Base-by-base conservation (phyloP, 2,888 invertebrate species). In the Drepanosiphum platanoidis region DNA sequence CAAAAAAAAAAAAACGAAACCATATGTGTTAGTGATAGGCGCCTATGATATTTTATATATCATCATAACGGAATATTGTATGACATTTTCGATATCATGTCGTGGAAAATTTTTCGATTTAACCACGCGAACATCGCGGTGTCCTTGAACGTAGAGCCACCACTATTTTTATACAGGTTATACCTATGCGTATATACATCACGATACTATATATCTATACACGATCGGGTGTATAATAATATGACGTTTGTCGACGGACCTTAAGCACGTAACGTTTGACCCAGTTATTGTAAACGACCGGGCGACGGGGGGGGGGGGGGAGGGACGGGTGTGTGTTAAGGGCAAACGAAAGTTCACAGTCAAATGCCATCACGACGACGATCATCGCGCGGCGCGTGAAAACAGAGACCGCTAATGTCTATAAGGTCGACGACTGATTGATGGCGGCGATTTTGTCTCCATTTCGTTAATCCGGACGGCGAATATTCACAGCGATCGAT, bases 291-390 rank as follows among this genome's bases (percentile, higher is more conserved):
- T n/a, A n/a, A n/a, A n/a, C n/a, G n/a, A 52, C 46, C 34, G 32
- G 22, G 32, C 27, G 34, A 7, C n/a, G 70, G 18, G 58, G 42
- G 18, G 13, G 27, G 27, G 71, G 18, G 39, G n/a, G 39, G 22
- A 27, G 30, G 68, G 70, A 18, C 27, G 36, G 27, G 46, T 58
- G 7, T 42, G 32, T 39, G 32, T n/a, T 58, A 82, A 82, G 61
- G 71, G 61, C 61, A n/a, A 61, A 72, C 81, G 72, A 82, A 81
- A 82, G 81, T 84, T 84, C 77, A 84, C 32, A 39, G 52, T 75
- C 30, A 84, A 84, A 84, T 77, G 77, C 30, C 84, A 77, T 58
- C 52, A 8, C n/a, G n/a, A n/a, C n/a, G n/a, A n/a, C n/a, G n/a
- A n/a, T n/a, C n/a, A n/a, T n/a, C n/a, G n/a, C n/a, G n/a, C n/a